Base-by-base conservation (phyloP, 2,888 invertebrate genomes). In the Melinopterus prodromus region DNA sequence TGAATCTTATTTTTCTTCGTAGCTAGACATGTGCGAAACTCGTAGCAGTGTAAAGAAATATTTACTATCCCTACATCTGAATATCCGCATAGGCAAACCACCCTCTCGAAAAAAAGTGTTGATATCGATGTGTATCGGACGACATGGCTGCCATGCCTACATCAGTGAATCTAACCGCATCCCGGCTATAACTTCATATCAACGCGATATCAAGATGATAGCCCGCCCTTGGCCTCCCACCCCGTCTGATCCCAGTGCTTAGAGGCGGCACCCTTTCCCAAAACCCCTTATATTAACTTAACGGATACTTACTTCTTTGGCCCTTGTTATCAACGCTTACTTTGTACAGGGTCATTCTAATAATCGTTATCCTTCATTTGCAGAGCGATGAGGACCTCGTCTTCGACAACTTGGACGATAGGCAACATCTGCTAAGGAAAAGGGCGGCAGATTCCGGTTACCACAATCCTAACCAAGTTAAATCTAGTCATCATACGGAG, bases 351-450 rank as follows among this genome's bases (percentile, higher is more conserved):
- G 53, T 9, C 53, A 53, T 53, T 53, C 7, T 53, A 53, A 53
- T 53, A 53, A 53, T 53, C 53, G 12, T 53, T 53, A 12, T 12
- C 9, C 53, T 76, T 69, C 69, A 37, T 77, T 69, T 69, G 26
- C 87, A 90, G 90, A 84, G 86, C 82, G 88, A 90, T 82, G 85
- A 87, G 69, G 90, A 90, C 83, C 84, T 90, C 85, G 88, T 89
- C 78, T 90, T 90, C 83, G 90, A 90, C 82, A 87, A 82, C 80
- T 85, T 87, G 84, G 83, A 85, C 82, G 84, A 83, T 84, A 83
- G 83, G 80, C 78, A 82, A 77, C 84, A 83, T 79, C 85, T 86
- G 70, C 86, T 85, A 7, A 74, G 37, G n/a, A 35, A 35, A 74
- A 36, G 35, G 37, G 36, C 74, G n/a, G 35, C 74, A 3, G 74